phyloP scores from a whole-genome alignment of 2,113 vertebrate species.

The Phalacrocorax carbo region DNA sequence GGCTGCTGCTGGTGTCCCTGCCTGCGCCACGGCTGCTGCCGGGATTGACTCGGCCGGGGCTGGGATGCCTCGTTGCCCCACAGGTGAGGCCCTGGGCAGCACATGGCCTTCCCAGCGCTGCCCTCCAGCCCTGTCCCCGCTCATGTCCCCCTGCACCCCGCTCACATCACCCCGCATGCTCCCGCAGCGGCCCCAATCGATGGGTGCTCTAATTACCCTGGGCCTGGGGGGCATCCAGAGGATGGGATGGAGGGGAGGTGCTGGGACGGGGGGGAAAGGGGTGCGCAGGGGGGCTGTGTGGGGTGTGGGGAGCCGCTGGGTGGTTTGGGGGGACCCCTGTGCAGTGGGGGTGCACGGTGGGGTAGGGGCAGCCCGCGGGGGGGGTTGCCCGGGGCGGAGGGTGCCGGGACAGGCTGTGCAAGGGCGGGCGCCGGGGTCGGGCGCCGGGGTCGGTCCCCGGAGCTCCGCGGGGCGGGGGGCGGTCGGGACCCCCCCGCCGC shows the following conservation, averaged over 20 bases:
- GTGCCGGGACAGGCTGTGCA: too few relatives aligned
- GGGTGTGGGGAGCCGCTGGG: too few relatives aligned
- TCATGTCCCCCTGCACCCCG: not conserved
- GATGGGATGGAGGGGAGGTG: not conserved
- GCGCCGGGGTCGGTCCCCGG: too few relatives aligned
- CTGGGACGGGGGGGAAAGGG: too few relatives aligned
- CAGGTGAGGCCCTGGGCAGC: constrained; percentile 21
- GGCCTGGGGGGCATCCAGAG: not conserved
- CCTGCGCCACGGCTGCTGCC: not conserved
- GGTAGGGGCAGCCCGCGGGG: too few relatives aligned
- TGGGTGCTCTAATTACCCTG: not conserved
- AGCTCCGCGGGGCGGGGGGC: too few relatives aligned
- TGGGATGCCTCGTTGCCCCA: not conserved
- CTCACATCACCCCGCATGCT: not conserved
- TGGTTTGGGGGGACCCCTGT: too few relatives aligned
- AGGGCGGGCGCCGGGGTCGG: too few relatives aligned
- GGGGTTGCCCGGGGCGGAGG: too few relatives aligned
- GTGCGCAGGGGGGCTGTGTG: too few relatives aligned
- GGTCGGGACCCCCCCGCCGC: too few relatives aligned
- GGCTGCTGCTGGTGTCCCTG: constrained; percentile 35
- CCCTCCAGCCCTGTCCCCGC: not conserved
- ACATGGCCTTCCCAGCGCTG: not conserved
- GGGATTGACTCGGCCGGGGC: not conserved
- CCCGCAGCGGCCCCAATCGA: not conserved
- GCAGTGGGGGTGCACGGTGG: too few relatives aligned